Evolutionary conservation across 2,888 invertebrate genomes (phyloP).

Genomic region (Volucella bombylans): DNA sequence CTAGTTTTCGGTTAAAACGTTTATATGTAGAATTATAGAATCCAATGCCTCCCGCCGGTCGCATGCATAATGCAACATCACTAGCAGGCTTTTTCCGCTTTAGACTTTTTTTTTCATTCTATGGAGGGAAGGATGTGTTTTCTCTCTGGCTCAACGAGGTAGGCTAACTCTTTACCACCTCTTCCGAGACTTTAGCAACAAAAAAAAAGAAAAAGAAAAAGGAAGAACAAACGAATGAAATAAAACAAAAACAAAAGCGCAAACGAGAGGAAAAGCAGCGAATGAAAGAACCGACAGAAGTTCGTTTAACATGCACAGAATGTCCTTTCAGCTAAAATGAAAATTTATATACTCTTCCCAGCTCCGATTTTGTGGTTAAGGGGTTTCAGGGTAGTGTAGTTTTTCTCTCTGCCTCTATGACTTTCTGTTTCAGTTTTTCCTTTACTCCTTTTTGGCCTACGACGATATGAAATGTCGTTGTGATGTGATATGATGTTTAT

Average conservation of each 20-base stretch:
- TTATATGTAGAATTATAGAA: constrained; percentile 39
- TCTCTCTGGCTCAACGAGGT: constrained; percentile 20
- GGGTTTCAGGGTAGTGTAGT: neutral
- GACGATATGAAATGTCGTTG: constrained; percentile 31
- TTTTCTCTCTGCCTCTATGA: neutral
- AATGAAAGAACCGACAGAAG: constrained; percentile 48
- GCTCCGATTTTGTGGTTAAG: no score
- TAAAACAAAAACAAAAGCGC: neutral
- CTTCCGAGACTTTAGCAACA: constrained; percentile 8
- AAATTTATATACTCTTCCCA: constrained; percentile 37
- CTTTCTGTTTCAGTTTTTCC: neutral
- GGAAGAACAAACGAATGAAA: constrained; percentile 4
- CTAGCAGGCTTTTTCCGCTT: constrained; percentile 59
- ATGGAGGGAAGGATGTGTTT: constrained; percentile 3
- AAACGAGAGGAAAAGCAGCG: neutral
- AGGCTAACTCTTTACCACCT: constrained; percentile 27
- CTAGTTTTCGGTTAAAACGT: constrained; percentile 54
- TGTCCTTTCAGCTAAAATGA: constrained; percentile 44
- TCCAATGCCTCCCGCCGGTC: constrained; percentile 61
- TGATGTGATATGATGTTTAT: constrained; percentile 55
- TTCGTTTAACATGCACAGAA: constrained; percentile 63
- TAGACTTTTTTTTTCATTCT: constrained; percentile 34
- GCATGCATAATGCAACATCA: constrained; percentile 67
- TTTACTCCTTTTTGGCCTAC: neutral
- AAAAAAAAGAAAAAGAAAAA: constrained; percentile 7